These are phyloP conservation scores for Bombus fervidus DNA, from an alignment of 1,140 invertebrate species.

Conservation along the genomic window DNA sequence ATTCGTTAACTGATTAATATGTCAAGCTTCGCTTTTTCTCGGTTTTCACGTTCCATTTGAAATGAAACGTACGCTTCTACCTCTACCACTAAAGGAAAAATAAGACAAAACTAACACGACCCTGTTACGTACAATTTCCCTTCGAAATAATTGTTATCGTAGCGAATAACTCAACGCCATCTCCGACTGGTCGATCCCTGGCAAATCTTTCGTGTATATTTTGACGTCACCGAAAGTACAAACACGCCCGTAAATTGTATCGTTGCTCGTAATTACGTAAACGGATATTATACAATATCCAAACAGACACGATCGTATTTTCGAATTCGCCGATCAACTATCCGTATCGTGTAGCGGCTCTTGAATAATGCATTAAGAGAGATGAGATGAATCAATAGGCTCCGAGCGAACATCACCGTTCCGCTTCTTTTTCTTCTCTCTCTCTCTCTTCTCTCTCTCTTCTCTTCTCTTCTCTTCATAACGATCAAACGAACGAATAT, in stretches of 20 bases:
- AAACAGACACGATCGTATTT: slow-evolving; percentile 22
- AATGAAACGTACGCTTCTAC: too few relatives aligned
- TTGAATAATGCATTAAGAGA: slow-evolving; percentile 61
- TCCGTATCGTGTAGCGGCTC: slow-evolving; percentile 49
- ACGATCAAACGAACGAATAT: slow-evolving; percentile 37
- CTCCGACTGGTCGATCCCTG: too few relatives aligned
- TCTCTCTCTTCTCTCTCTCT: too few relatives aligned
- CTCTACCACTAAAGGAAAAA: too few relatives aligned
- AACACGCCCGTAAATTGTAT: neutral
- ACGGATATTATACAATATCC: slow-evolving; percentile 17
- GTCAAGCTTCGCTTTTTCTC: too few relatives aligned
- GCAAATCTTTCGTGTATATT: too few relatives aligned
- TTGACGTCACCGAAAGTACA: neutral
- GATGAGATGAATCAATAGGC: slow-evolving; percentile 59
- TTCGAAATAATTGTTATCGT: too few relatives aligned
- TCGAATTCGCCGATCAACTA: slow-evolving; percentile 30
- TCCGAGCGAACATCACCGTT: slow-evolving; percentile 15
- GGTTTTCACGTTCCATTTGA: too few relatives aligned
- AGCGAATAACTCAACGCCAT: too few relatives aligned
- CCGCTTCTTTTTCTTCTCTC: neutral
- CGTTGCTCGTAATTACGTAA: slow-evolving; percentile 25
- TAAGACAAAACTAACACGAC: too few relatives aligned
- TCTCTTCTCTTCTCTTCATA: neutral
- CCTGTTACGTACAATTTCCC: too few relatives aligned
- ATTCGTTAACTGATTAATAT: too few relatives aligned